Conservation (phyloP, 2,888 invertebrate genomes). For the Hydrotaea diabolus region DNA sequence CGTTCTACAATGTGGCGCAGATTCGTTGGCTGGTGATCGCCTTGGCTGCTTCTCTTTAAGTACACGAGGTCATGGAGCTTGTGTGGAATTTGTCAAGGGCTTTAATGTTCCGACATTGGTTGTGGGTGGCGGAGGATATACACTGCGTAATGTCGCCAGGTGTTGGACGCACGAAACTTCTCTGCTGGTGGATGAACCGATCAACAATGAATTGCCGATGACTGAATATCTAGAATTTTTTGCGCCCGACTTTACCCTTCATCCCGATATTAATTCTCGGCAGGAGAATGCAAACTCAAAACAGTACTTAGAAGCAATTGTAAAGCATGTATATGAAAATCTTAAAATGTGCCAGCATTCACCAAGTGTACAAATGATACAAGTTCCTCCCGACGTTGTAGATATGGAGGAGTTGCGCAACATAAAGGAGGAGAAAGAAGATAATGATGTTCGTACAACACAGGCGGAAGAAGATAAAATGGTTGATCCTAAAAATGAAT, state of each 20-base stretch:
- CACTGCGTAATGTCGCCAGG: conserved; percentile 96
- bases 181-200: conserved; percentile 93
- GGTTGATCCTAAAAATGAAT: conserved; percentile 92
- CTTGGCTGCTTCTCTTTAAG: conserved; percentile 98
- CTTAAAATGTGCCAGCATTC: conserved; percentile 95
- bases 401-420: conserved; percentile 83
- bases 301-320: conserved; percentile 96
- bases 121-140: conserved; percentile 93
- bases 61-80: conserved; percentile 97
- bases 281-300: conserved; percentile 97
- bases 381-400: conserved; percentile 92
- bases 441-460: conserved; percentile 90
- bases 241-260: conserved; percentile 97
- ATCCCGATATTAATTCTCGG: conserved; percentile 93
- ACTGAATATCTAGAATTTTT: conserved; percentile 98
- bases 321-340: conserved; percentile 94
- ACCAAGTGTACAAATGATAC: conserved; percentile 98
- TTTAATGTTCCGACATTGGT: conserved; percentile 95
- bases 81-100: conserved; percentile 97
- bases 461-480: conserved; percentile 90
- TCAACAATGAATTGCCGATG: conserved; percentile 96
- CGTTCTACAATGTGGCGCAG: conserved; percentile 98
- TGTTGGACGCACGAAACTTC: conserved; percentile 99
- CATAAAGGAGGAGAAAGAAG: conserved; percentile 86
- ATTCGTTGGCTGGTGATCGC: conserved; percentile 96